phyloP scores from a whole-genome alignment of 30 jellyfish, hydroid and myxozoan genomes.

The Calvadosia cruxmelitensis region DNA sequence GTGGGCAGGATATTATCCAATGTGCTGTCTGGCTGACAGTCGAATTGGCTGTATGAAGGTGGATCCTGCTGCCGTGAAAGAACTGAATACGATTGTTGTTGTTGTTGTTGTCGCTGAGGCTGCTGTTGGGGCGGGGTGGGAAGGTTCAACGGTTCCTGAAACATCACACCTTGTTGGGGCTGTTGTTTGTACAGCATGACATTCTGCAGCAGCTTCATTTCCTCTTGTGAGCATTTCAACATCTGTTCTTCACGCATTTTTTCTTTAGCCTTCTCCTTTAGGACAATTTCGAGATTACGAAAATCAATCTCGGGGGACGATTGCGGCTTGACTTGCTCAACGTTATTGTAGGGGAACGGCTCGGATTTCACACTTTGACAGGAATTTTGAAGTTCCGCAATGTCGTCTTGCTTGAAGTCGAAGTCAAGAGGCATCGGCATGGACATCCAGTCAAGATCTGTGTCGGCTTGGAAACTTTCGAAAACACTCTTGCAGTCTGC shows the following conservation, averaged over 20 bases:
- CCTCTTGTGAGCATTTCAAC: background rate
- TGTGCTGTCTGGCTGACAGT: too few relatives aligned
- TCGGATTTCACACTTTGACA: too few relatives aligned
- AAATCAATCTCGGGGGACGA: background rate
- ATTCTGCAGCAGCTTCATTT: background rate
- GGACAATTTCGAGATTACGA: background rate
- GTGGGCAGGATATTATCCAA: background rate
- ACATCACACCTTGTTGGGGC: background rate
- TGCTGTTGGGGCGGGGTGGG: background rate
- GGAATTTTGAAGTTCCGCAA: background rate
- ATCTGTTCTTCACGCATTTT: background rate
- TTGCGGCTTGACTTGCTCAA: background rate
- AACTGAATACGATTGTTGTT: background rate
- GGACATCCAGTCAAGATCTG: background rate
- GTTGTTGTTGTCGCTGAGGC: background rate
- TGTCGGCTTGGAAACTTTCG: too few relatives aligned
- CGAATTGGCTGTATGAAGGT: too few relatives aligned
- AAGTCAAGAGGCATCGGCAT: background rate
- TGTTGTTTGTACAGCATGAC: background rate
- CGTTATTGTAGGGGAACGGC: too few relatives aligned
- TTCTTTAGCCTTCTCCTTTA: background rate
- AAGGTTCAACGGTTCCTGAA: background rate
- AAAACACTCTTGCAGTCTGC: too few relatives aligned
- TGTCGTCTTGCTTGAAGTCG: background rate
- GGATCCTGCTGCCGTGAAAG: too few relatives aligned